Evolutionary conservation across 2,797 vertebrate species (phyloP).

Genomic region (Thaleichthys pacificus): DNA sequence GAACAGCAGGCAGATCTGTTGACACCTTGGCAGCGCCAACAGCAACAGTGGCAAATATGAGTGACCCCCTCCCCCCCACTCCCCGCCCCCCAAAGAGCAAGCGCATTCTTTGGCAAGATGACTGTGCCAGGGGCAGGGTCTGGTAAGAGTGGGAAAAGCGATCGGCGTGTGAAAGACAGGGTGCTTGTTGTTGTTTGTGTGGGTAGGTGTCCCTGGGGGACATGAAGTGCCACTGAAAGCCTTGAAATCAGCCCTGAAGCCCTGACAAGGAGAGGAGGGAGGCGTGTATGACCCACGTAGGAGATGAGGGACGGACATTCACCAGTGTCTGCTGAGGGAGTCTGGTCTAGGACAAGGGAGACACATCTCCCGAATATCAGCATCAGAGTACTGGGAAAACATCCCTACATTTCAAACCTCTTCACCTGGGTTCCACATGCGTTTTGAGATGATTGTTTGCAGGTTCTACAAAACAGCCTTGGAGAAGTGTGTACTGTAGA

Average conservation of each 20-base stretch:
- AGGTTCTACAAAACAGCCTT: background rate
- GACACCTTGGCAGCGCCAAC: conserved; percentile 22
- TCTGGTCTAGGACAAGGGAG: background rate
- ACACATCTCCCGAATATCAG: background rate
- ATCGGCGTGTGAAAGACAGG: background rate
- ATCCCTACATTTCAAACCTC: background rate
- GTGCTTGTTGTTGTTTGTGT: background rate
- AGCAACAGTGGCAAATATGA: conserved; percentile 17
- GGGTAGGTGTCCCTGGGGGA: background rate
- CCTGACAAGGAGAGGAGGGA: background rate
- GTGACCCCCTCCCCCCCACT: background rate
- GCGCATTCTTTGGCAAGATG: background rate
- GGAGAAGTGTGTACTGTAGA: background rate
- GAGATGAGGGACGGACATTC: background rate
- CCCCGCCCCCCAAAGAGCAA: background rate
- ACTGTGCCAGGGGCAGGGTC: background rate
- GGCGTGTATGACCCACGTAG: background rate
- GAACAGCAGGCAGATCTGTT: conserved; percentile 28
- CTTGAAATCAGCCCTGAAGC: background rate
- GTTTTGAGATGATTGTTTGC: no score
- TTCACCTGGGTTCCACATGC: no score
- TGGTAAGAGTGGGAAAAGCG: background rate
- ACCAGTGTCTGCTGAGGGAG: no score
- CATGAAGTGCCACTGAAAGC: background rate
- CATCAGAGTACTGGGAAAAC: background rate